These are phyloP conservation scores for Glossophaga mutica DNA, from an alignment of 2,797 vertebrate genomes.

Conservation along the genomic window DNA sequence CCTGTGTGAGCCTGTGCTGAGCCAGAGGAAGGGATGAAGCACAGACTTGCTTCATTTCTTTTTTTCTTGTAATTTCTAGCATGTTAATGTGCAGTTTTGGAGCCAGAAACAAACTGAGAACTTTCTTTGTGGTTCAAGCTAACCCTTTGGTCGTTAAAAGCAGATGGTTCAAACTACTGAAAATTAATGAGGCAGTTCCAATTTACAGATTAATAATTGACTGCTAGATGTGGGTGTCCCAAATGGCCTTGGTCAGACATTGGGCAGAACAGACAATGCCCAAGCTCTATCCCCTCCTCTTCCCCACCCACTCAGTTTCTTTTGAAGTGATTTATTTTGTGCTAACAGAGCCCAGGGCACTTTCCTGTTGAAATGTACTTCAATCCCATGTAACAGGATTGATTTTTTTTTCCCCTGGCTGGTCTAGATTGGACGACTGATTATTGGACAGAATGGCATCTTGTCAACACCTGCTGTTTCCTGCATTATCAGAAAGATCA, in stretches of 20 bases:
- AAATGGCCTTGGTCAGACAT: neutral
- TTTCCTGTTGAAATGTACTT: constrained; percentile 1
- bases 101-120: neutral
- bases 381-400: neutral
- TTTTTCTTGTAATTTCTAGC: constrained; percentile 5
- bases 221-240: neutral
- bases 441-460: constrained; percentile 97
- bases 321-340: neutral
- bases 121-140: neutral
- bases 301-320: neutral
- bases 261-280: neutral
- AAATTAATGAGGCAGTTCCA: neutral
- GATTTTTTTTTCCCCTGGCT: constrained; percentile 11
- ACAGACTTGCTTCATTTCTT: neutral
- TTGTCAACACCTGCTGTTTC: constrained; percentile 98
- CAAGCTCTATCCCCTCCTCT: neutral
- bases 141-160: constrained; percentile 13
- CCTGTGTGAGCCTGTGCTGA: neutral
- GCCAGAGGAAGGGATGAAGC: neutral
- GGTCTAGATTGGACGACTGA: constrained; percentile 93
- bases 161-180: constrained; percentile 18
- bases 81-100: neutral
- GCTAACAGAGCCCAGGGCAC: neutral
- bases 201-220: neutral
- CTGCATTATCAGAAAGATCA: constrained; percentile 98